phyloP scores from a whole-genome alignment of 2,797 vertebrate genomes.

The Chelon auratus region DNA sequence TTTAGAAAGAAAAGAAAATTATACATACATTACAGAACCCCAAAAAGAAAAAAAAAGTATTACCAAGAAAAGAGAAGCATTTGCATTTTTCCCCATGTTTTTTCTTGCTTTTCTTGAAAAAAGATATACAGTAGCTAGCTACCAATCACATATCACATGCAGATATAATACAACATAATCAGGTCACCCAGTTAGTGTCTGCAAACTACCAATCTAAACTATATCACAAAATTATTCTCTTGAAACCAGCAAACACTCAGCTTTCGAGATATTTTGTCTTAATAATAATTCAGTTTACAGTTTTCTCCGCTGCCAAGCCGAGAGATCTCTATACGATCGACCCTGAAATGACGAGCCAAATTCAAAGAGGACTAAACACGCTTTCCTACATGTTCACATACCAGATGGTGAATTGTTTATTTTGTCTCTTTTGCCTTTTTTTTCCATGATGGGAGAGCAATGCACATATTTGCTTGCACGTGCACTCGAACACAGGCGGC shows the following conservation, averaged over 20 bases:
- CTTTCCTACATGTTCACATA: constrained; percentile 77
- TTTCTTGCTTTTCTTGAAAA: constrained; percentile 84
- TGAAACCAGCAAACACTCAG: constrained; percentile 85
- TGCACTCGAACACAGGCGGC: constrained; percentile 36
- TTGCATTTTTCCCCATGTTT: constrained; percentile 68
- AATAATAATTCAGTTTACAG: constrained; percentile 81
- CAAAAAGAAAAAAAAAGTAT: constrained; percentile 48
- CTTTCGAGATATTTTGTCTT: constrained; percentile 83
- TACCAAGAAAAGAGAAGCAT: constrained; percentile 76
- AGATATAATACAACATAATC: constrained; percentile 90
- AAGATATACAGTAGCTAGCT: constrained; percentile 85
- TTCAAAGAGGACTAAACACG: constrained; percentile 74
- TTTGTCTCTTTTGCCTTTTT: constrained; percentile 11
- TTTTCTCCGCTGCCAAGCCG: constrained; percentile 76
- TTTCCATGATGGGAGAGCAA: constrained; percentile 39
- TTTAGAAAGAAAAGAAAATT: constrained; percentile 70
- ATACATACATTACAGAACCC: constrained; percentile 73
- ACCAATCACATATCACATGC: constrained; percentile 90
- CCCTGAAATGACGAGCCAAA: constrained; percentile 81
- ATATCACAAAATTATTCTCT: constrained; percentile 87
- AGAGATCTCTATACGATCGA: constrained; percentile 76
- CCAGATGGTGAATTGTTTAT: constrained; percentile 72
- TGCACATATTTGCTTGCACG: constrained; percentile 43
- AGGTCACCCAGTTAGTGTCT: constrained; percentile 87
- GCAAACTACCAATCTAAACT: constrained; percentile 89